phyloP scores from a whole-genome alignment of 2,113 vertebrate species.

The Melanostigma gelatinosum region DNA sequence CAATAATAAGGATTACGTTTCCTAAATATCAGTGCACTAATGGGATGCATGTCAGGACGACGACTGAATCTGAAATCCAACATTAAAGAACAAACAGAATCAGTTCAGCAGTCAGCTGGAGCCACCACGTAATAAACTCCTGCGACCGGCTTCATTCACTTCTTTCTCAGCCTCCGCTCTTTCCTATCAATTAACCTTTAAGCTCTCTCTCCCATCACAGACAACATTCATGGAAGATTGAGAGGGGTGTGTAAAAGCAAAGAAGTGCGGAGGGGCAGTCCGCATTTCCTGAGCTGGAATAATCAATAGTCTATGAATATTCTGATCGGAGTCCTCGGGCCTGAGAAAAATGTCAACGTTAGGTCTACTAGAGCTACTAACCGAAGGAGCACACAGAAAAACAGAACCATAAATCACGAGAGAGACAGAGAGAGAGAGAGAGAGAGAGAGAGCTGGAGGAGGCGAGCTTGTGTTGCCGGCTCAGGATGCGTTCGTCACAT shows the following conservation, averaged over 20 bases:
- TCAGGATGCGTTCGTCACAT: not conserved
- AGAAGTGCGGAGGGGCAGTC: constrained; percentile 27
- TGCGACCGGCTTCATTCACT: constrained; percentile 36
- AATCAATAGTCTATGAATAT: constrained; percentile 80
- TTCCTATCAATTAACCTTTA: constrained; percentile 72
- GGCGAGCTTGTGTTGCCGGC: not conserved
- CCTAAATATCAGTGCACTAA: not conserved
- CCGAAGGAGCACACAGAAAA: constrained; percentile 2
- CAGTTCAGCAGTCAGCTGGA: constrained; percentile 1
- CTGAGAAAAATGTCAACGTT: constrained; percentile 62
- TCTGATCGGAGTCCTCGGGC: constrained; percentile 65
- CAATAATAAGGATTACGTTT: not conserved
- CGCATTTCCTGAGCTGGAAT: constrained; percentile 46
- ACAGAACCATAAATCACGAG: constrained; percentile 1
- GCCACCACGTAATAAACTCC: constrained; percentile 48
- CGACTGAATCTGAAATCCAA: not conserved
- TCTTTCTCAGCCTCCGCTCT: constrained; percentile 36
- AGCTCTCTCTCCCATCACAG: constrained; percentile 40
- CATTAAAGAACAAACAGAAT: not conserved
- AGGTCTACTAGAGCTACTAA: constrained; percentile 32
- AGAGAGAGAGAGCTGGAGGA: not conserved
- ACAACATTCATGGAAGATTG: constrained; percentile 36
- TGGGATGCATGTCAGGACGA: not conserved
- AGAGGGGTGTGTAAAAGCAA: constrained; percentile 36
- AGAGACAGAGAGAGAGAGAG: not conserved